A percentile compares a stretch with the other conserved stretches of the same genome.
Conservation (phyloP, 2,113 vertebrate species). For the Lycaon pictus region DNA sequence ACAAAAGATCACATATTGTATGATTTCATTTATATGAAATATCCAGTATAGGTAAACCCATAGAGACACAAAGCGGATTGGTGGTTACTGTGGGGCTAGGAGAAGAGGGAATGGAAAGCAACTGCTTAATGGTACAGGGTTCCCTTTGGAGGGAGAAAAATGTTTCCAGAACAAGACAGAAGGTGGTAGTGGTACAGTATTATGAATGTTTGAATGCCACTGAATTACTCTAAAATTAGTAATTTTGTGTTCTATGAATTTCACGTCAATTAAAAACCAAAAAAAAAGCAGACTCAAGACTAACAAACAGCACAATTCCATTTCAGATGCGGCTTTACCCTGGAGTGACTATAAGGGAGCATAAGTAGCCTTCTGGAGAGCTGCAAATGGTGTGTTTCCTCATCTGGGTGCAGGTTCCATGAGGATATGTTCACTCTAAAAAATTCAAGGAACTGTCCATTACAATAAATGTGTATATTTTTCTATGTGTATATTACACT, state of each 20-base stretch:
- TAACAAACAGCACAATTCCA: not conserved
- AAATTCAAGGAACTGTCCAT: not conserved
- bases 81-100: not conserved
- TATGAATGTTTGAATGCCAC: not conserved
- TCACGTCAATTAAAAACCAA: slow-evolving; percentile 14
- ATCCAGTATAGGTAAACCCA: not conserved
- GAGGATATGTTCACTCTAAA: not conserved
- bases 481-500: not conserved
- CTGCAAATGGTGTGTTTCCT: not conserved
- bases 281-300: not conserved
- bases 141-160: slow-evolving; percentile 21
- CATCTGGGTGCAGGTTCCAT: not conserved
- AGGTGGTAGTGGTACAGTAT: not conserved
- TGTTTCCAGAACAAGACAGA: not conserved
- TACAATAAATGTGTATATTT: not conserved
- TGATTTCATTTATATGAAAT: not conserved
- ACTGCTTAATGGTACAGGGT: not conserved
- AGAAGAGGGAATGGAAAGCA: not conserved
- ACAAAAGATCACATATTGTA: not conserved
- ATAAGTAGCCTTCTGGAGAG: not conserved
- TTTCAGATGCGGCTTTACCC: not conserved
- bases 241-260: slow-evolving; percentile 12
- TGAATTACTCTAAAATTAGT: slow-evolving; percentile 20
- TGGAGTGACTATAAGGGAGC: not conserved
- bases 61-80: not conserved